Evolutionary conservation across 2,113 vertebrate genomes (phyloP).

Genomic region (Triplophysa dalaica): DNA sequence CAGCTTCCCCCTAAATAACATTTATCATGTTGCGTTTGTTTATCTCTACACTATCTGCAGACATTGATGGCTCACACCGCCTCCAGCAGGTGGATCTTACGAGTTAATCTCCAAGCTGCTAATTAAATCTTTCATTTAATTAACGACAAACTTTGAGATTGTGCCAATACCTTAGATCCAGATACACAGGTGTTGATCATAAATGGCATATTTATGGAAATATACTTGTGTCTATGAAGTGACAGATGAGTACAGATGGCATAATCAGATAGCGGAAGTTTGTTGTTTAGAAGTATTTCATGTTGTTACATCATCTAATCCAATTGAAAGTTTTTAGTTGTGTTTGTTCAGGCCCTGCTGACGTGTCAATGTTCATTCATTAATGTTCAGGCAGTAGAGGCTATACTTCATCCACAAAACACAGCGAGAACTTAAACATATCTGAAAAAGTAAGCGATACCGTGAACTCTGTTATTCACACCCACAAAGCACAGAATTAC

Average conservation of each 20-base stretch:
- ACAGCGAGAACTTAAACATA: conserved; percentile 2
- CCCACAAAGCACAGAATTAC: neutral
- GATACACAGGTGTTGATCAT: conserved; percentile 28
- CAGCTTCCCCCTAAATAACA: conserved; percentile 19
- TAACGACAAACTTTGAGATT: conserved; percentile 18
- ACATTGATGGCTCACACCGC: neutral
- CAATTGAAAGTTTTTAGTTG: conserved; percentile 16
- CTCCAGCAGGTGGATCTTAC: conserved; percentile 1
- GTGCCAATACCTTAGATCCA: conserved; percentile 10
- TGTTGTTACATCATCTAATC: conserved; percentile 26
- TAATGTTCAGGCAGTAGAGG: conserved; percentile 14
- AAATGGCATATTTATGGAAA: conserved; percentile 1
- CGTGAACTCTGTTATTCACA: neutral
- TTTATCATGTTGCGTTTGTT: conserved; percentile 14
- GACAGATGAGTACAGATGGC: neutral
- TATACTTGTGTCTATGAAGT: neutral
- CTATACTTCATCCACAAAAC: neutral
- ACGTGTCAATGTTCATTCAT: neutral
- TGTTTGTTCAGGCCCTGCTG: conserved; percentile 1
- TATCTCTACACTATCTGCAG: conserved; percentile 20
- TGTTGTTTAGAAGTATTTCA: conserved; percentile 37
- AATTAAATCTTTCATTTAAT: conserved; percentile 37
- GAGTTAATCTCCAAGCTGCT: conserved; percentile 14
- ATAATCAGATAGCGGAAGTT: neutral
- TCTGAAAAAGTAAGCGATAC: conserved; percentile 6